Evolutionary conservation across 2,113 vertebrate genomes (phyloP), one percentile per base, ranked within the genome.

Genomic region (Fregata magnificens): DNA sequence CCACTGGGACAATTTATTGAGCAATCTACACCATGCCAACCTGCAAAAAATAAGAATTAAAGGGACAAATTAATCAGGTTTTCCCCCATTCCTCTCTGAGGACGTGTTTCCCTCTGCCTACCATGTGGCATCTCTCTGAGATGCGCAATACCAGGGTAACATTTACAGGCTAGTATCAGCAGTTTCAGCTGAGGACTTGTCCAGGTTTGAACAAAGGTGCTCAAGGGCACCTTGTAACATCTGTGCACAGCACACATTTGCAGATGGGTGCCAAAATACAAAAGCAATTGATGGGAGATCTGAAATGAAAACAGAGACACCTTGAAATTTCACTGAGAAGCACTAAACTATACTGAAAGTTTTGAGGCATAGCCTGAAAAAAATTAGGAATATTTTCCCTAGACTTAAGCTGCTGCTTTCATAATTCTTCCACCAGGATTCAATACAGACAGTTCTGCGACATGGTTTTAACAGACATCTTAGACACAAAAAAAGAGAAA

Each of bases 21-120:
- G 95, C 99, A 99, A 97, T 99, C 99, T 53, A 99, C 99, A 9
- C 99, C 99, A 12, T 99, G 99, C 99, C 99, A 99, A 31, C 99
- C 99, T 99, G 97, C 21, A 73, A 83, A 9, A 49, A 97, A 49
- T 13, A 87, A 87, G 62, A 80, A 95, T 82, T 7, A 18, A 86
- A 80, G 62, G 7, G 50, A 72, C 29, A 42, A 17, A 59, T 96
- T 49, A 86, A 40, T 61, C 52, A 72, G 4, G 7, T 49, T 82
- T 76, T 26, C 6, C 17, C 53, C 26, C 14, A 5, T 53, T 88
- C 4, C 4, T 79, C 29, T 87, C 42, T 73, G 55, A 82, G 49
- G 40, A 56, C 28, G 52, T 12, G n/a, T 28, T n/a, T 69, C 47
- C 49, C 47, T 69, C 56, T 5, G 0, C 3, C 82, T 91, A 70